A percentile compares a stretch with the other conserved stretches of the same genome.
phyloP scores from a whole-genome alignment of 2,113 vertebrate species.

The Bos javanicus region DNA sequence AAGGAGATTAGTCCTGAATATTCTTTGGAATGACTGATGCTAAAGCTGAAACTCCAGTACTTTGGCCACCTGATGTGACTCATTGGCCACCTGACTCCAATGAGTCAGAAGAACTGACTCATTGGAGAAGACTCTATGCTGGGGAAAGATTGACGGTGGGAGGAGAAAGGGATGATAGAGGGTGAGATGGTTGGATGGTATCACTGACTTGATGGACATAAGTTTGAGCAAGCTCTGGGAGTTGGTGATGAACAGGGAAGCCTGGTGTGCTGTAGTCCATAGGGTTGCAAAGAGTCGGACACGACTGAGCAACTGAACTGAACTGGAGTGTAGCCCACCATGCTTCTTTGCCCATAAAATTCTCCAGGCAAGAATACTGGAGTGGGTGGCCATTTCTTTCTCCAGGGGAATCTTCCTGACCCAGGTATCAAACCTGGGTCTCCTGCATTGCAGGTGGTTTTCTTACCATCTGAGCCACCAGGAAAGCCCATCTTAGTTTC shows the following conservation, averaged over 20 bases:
- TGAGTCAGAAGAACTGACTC: neutral
- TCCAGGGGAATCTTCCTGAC: neutral
- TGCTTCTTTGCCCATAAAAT: neutral
- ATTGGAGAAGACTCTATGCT: neutral
- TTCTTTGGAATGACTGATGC: neutral
- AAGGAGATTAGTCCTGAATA: neutral
- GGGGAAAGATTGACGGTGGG: neutral
- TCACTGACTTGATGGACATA: neutral
- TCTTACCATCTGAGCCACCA: neutral
- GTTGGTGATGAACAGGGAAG: neutral
- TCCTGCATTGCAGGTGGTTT: neutral
- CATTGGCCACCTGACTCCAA: too few species aligned
- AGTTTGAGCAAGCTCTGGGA: neutral
- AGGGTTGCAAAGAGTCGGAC: accelerated
- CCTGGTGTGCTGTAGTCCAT: neutral
- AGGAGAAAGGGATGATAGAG: neutral
- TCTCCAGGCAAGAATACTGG: neutral
- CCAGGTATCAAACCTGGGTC: neutral
- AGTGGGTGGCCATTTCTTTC: neutral
- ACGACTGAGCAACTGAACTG: neutral
- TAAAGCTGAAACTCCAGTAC: neutral
- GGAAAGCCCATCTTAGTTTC: neutral
- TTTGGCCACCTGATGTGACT: neutral
- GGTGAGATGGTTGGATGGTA: neutral
- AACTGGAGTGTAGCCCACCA: neutral